Percentiles rank a stretch among this genome's conserved stretches.
Evolutionary conservation across 2,113 vertebrate species (phyloP).

Genomic region (Oreocharis arfaki): DNA sequence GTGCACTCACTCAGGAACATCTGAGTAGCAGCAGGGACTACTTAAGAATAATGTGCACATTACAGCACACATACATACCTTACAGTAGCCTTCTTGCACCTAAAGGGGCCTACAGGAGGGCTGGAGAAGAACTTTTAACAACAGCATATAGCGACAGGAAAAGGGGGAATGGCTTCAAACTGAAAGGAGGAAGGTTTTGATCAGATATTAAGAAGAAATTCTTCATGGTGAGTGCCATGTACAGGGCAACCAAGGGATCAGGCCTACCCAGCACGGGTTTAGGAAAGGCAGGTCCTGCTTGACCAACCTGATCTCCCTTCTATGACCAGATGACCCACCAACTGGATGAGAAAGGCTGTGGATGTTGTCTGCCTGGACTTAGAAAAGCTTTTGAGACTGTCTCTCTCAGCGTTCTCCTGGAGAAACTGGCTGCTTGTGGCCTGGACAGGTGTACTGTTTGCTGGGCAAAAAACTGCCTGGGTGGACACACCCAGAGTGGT

Average conservation of each 20-base stretch:
- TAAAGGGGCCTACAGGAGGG: neutral
- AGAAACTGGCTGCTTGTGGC: neutral
- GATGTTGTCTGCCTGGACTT: neutral
- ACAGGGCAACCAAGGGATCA: neutral
- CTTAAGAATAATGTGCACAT: neutral
- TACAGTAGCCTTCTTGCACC: neutral
- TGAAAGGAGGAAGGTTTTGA: neutral
- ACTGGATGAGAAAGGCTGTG: neutral
- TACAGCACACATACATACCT: neutral
- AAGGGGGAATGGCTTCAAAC: neutral
- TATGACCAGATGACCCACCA: neutral
- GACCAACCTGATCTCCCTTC: neutral
- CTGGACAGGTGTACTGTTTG: neutral
- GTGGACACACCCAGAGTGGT: neutral
- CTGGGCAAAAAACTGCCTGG: neutral
- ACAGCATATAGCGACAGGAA: neutral
- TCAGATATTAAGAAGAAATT: neutral
- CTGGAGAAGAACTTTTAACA: neutral
- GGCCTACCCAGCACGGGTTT: neutral
- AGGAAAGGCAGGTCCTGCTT: neutral
- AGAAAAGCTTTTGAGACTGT: neutral
- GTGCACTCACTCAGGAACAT: neutral
- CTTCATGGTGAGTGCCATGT: neutral
- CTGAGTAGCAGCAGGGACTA: neutral
- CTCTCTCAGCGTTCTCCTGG: neutral